A percentile compares a stretch with the other conserved stretches of the same genome.
These are phyloP conservation scores for Condylura cristata DNA, from an alignment of 2,113 vertebrate species.

Conservation along the genomic window DNA sequence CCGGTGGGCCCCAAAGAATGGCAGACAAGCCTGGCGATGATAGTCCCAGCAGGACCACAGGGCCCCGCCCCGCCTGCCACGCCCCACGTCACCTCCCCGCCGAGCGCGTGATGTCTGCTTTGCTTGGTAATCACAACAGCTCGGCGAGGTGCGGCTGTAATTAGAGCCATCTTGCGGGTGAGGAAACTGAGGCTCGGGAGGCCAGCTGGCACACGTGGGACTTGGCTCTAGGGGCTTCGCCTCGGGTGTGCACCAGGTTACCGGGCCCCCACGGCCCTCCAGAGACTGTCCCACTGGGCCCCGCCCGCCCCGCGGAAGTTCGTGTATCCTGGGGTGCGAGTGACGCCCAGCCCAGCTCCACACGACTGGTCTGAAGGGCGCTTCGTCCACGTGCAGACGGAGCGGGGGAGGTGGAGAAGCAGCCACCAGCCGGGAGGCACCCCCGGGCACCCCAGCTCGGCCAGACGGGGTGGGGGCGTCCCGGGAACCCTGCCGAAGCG, in stretches of 20 bases:
- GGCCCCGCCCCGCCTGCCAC: rapidly evolving
- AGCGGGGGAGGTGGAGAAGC: rapidly evolving
- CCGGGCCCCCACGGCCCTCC: background rate
- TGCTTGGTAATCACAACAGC: background rate
- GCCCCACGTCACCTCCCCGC: rapidly evolving
- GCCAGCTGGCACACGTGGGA: background rate
- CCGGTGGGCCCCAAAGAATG: background rate
- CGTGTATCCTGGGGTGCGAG: background rate
- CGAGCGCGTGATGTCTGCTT: rapidly evolving
- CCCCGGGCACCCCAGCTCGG: no score
- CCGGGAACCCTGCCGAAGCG: background rate
- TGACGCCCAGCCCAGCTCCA: background rate
- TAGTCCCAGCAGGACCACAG: background rate
- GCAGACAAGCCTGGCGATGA: background rate
- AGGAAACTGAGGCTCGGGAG: background rate
- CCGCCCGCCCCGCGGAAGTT: background rate
- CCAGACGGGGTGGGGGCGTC: background rate
- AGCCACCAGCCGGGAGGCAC: background rate
- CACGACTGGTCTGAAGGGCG: background rate
- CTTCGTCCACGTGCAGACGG: background rate
- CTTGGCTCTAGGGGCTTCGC: rapidly evolving
- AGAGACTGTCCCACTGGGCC: background rate
- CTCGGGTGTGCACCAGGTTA: rapidly evolving
- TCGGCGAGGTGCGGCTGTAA: background rate
- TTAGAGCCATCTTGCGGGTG: background rate